Evolutionary conservation across 2,113 vertebrate species (phyloP).

Genomic region (Hypomesus transpacificus): DNA sequence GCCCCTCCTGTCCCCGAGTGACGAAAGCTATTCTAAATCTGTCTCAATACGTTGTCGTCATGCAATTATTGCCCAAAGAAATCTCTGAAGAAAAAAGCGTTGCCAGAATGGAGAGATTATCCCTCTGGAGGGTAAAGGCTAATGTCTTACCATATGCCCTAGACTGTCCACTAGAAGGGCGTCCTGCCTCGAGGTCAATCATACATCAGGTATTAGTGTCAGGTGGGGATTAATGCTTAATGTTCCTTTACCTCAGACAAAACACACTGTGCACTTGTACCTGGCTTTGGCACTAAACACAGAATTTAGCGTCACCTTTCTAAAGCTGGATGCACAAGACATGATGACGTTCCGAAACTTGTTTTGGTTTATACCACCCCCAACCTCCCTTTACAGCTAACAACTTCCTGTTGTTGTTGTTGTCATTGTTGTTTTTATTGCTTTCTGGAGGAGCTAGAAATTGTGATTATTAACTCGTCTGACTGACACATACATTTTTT

Average conservation of each 20-base stretch:
- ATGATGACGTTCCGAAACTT: slow-evolving; percentile 36
- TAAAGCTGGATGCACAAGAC: not conserved
- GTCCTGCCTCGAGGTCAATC: slow-evolving; percentile 74
- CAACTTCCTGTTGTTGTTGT: slow-evolving; percentile 9
- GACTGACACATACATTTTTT: slow-evolving; percentile 58
- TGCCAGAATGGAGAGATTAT: slow-evolving; percentile 76
- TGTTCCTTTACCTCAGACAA: slow-evolving; percentile 64
- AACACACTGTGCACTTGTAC: slow-evolving; percentile 50
- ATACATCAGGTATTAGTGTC: slow-evolving; percentile 83
- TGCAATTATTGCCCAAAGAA: slow-evolving; percentile 77
- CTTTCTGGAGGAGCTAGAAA: slow-evolving; percentile 46
- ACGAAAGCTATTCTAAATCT: slow-evolving; percentile 66
- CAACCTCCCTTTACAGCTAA: too few species aligned
- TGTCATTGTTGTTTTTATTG: not conserved
- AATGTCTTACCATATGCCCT: slow-evolving; percentile 75
- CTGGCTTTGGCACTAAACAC: slow-evolving; percentile 17
- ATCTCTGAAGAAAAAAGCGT: slow-evolving; percentile 76
- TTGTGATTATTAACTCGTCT: slow-evolving; percentile 64
- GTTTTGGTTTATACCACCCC: slow-evolving; percentile 36
- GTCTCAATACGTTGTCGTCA: slow-evolving; percentile 69
- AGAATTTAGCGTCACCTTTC: not conserved
- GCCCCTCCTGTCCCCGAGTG: slow-evolving; percentile 51
- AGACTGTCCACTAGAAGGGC: slow-evolving; percentile 64
- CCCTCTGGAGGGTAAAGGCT: slow-evolving; percentile 70
- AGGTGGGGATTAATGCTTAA: slow-evolving; percentile 77